These are phyloP conservation scores for Capitella teleta DNA, from an alignment of 1,140 invertebrate species.

Conservation along the genomic window DNA sequence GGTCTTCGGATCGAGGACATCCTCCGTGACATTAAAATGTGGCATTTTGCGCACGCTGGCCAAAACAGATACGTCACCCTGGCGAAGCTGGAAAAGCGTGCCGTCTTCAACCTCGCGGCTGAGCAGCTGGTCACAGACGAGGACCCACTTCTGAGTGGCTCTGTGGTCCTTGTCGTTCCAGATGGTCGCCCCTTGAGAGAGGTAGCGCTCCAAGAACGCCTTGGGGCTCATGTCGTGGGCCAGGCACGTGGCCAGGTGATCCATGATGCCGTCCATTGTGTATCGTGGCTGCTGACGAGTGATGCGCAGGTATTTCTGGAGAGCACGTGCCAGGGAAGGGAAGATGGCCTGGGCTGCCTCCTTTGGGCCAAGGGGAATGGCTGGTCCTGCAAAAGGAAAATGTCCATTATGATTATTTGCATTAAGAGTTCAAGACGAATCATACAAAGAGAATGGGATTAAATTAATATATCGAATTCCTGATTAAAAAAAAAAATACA, in stretches of 20 bases:
- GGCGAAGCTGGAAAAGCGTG: slow-evolving; percentile 76
- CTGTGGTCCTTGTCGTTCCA: slow-evolving; percentile 26
- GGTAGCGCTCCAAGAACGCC: slow-evolving; percentile 67
- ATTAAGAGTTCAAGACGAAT: no score
- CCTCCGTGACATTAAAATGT: slow-evolving; percentile 85
- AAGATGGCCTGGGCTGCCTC: slow-evolving; percentile 96
- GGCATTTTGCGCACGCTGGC: slow-evolving; percentile 75
- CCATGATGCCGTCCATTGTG: slow-evolving; percentile 78
- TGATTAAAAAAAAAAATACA: no score
- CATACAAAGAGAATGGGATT: no score
- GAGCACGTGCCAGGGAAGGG: slow-evolving; percentile 81
- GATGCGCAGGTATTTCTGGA: slow-evolving; percentile 91
- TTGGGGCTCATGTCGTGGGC: slow-evolving; percentile 84
- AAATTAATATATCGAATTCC: no score
- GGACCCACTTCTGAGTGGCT: slow-evolving; percentile 63
- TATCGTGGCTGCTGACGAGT: slow-evolving; percentile 90
- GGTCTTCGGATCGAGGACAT: slow-evolving; percentile 87
- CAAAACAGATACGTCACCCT: slow-evolving; percentile 83
- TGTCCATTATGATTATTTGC: slow-evolving; percentile 1
- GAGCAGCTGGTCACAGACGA: slow-evolving; percentile 79
- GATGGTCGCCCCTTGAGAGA: slow-evolving; percentile 46
- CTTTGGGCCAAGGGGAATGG: slow-evolving; percentile 72
- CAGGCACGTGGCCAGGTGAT: slow-evolving; percentile 78
- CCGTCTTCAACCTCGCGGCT: slow-evolving; percentile 67
- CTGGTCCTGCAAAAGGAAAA: slow-evolving; percentile 36